Evolutionary conservation across 2,888 invertebrate genomes (phyloP).

Genomic region (Rhingia campestris): DNA sequence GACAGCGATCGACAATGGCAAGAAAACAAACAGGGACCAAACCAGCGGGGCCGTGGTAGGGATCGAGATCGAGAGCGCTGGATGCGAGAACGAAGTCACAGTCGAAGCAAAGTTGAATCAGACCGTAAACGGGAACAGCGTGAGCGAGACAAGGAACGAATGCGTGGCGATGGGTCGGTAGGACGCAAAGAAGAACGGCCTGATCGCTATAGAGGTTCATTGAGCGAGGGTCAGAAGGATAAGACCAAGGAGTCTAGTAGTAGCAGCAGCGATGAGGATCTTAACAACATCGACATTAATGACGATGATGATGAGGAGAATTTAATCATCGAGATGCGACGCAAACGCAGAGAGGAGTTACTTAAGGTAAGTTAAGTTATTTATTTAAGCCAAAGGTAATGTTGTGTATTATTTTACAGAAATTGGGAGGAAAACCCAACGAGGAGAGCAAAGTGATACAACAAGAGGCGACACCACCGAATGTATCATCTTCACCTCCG

Average conservation of each 20-base stretch:
- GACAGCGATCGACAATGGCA: slow-evolving; percentile 54
- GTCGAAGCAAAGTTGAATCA: slow-evolving; percentile 82
- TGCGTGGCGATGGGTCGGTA: slow-evolving; percentile 78
- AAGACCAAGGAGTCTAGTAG: slow-evolving; percentile 85
- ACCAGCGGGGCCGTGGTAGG: slow-evolving; percentile 80
- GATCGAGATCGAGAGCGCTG: slow-evolving; percentile 78
- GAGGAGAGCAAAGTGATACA: background rate
- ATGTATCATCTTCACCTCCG: slow-evolving; percentile 55
- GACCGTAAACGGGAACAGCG: slow-evolving; percentile 79
- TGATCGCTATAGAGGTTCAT: slow-evolving; percentile 88
- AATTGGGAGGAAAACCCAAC: slow-evolving; percentile 75
- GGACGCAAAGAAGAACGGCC: slow-evolving; percentile 79
- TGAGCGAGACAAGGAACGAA: slow-evolving; percentile 80
- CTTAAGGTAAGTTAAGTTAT: slow-evolving; percentile 86
- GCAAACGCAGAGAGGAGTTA: slow-evolving; percentile 94
- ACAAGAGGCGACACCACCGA: slow-evolving; percentile 1
- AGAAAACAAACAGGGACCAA: slow-evolving; percentile 42
- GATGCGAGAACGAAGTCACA: slow-evolving; percentile 80
- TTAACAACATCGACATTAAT: slow-evolving; percentile 88
- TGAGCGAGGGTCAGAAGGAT: slow-evolving; percentile 90
- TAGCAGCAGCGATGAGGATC: slow-evolving; percentile 87
- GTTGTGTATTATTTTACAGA: slow-evolving; percentile 70
- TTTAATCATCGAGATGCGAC: slow-evolving; percentile 91
- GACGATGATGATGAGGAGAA: slow-evolving; percentile 97
- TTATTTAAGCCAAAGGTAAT: background rate